phyloP scores from a whole-genome alignment of 64 coral and sea anemone genomes.

The Montipora sp. region DNA sequence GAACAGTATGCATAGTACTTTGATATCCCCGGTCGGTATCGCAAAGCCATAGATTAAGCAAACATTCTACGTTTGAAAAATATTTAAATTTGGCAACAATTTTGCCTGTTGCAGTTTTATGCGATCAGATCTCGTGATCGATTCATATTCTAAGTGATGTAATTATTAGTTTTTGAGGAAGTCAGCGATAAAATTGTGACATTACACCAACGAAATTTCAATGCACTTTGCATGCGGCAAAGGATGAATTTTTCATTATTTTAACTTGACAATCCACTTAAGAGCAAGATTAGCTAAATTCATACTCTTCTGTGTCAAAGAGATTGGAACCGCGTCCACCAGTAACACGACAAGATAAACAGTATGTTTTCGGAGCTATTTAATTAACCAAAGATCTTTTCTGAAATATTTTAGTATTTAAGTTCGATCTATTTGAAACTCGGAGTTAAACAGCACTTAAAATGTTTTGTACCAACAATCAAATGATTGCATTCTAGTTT shows the following conservation, averaged over 20 bases:
- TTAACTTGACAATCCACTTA: neutral
- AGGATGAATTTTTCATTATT: neutral
- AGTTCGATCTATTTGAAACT: neutral
- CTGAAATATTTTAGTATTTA: neutral
- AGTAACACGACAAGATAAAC: neutral
- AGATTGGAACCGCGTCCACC: neutral
- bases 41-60: neutral
- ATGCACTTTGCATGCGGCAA: neutral
- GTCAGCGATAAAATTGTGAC: neutral
- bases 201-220: neutral
- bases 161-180: neutral
- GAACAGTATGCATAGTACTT: neutral
- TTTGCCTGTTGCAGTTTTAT: neutral
- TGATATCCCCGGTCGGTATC: neutral
- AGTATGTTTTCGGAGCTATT: neutral
- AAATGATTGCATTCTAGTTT: neutral
- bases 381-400: neutral
- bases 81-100: neutral
- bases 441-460: neutral
- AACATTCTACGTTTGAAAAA: neutral
- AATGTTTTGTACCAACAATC: neutral
- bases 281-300: neutral
- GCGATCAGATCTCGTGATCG: neutral
- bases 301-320: neutral
- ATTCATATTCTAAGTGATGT: neutral